These are phyloP conservation scores for Apotomis betuletana DNA, from an alignment of 2,888 invertebrate genomes.

Conservation along the genomic window DNA sequence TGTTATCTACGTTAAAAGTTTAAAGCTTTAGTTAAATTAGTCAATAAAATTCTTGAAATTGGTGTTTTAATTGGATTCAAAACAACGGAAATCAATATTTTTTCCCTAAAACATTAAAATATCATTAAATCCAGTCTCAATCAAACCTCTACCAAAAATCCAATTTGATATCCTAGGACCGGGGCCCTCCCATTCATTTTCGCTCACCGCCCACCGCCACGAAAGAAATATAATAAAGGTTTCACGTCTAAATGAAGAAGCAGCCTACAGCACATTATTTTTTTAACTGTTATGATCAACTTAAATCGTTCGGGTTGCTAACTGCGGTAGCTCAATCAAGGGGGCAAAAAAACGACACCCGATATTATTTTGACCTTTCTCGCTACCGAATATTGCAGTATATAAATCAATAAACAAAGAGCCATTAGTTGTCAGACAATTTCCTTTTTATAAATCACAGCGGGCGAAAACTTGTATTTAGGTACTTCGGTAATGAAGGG, in stretches of 20 bases:
- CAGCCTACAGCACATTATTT: conserved; percentile 43
- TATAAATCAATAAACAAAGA: conserved; percentile 83
- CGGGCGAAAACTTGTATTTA: conserved; percentile 64
- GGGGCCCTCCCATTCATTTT: conserved; percentile 69
- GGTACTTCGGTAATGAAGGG: conserved; percentile 67
- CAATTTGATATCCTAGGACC: conserved; percentile 55
- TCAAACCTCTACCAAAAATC: conserved; percentile 58
- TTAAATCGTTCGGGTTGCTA: conserved; percentile 57
- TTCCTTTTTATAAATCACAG: conserved; percentile 82
- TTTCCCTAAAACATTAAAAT: conserved; percentile 52
- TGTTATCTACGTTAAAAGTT: too few relatives aligned
- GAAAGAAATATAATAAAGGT: conserved; percentile 67
- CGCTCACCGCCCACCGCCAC: conserved; percentile 67
- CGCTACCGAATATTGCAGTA: conserved; percentile 80
- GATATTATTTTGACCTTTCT: conserved; percentile 68
- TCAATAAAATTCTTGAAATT: background rate
- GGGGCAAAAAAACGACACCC: conserved; percentile 61
- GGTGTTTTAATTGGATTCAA: conserved; percentile 31
- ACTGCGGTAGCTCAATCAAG: conserved; percentile 70
- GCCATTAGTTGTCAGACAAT: conserved; percentile 81
- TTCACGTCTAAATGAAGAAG: conserved; percentile 60
- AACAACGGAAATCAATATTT: conserved; percentile 34
- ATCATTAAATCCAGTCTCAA: conserved; percentile 59
- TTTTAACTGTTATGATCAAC: conserved; percentile 48
- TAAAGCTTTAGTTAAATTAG: background rate